phyloP scores from a whole-genome alignment of 2,113 vertebrate species.

The Oryctolagus cuniculus region mOryCun1.1 NC_091434.1:160725501-160726000 shows the following conservation, averaged over 20 bases:
- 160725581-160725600: not conserved
- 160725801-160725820: slow-evolving; percentile 18
- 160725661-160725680: not conserved
- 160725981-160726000: not conserved
- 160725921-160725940: slow-evolving; percentile 22
- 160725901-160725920: slow-evolving; percentile 48
- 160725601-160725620: not conserved
- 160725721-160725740: not conserved
- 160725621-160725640: slow-evolving; percentile 31
- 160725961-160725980: not conserved
- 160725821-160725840: not conserved
- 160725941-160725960: not conserved
- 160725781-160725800: slow-evolving; percentile 9
- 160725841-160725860: not conserved
- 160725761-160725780: slow-evolving; percentile 1
- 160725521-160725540: not conserved
- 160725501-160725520: not conserved
- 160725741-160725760: not conserved
- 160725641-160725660: not conserved
- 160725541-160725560: not conserved
- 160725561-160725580: not conserved
- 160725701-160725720: not conserved
- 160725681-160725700: not conserved
- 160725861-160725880: not conserved
- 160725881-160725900: not conserved